phyloP scores from a whole-genome alignment of 2,797 vertebrate genomes.

The Otus scops region DNA sequence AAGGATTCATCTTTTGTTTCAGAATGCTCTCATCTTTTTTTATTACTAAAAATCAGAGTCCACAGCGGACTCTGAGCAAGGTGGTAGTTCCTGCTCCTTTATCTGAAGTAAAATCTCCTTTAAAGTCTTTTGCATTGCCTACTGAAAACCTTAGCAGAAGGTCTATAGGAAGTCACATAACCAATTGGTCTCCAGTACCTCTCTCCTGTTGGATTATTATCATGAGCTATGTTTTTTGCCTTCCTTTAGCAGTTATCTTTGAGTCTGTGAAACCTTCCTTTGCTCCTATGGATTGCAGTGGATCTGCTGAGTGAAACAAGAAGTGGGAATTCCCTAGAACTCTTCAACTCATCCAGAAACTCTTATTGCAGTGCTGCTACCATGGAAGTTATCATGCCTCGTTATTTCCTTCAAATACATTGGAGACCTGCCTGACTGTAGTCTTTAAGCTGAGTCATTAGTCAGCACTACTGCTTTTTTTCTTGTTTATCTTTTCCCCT shows the following conservation, averaged over 20 bases:
- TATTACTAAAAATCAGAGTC: not conserved
- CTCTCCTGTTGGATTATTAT: not conserved
- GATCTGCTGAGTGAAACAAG: not conserved
- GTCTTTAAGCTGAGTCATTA: not conserved
- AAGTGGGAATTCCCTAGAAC: not conserved
- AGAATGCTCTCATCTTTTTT: not conserved
- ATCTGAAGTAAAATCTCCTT: not conserved
- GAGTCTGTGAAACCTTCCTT: not conserved
- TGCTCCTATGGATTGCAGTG: not conserved
- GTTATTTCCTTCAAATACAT: not conserved
- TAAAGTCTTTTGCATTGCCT: not conserved
- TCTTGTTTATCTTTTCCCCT: not conserved
- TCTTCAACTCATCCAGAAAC: not conserved
- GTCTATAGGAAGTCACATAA: not conserved
- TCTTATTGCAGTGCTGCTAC: not conserved
- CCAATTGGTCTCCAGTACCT: not conserved
- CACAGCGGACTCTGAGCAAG: not conserved
- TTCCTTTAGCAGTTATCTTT: not conserved
- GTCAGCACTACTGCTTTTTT: not conserved
- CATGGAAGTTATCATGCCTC: not conserved
- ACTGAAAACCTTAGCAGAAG: not conserved
- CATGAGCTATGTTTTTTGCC: not conserved
- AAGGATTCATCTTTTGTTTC: not conserved
- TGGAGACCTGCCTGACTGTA: not conserved
- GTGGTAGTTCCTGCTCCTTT: not conserved